Conservation (phyloP, 2,797 vertebrate genomes). For the Macropodus opercularis region DNA sequence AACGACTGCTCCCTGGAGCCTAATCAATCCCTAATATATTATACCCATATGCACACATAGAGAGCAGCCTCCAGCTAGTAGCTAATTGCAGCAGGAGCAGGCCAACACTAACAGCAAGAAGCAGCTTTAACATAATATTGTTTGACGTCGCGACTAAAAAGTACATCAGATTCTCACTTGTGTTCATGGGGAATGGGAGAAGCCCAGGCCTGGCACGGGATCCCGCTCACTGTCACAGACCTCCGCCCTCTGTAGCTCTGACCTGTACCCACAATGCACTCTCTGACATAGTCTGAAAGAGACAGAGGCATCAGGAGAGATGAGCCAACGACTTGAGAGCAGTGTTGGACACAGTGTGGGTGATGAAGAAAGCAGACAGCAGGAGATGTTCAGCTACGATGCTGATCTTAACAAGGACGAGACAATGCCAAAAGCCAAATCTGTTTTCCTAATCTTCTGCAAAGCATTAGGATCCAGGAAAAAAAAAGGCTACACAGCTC, state of each 20-base stretch:
- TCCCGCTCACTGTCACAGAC: constrained; percentile 90
- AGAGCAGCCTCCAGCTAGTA: constrained; percentile 53
- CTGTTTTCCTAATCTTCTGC: constrained; percentile 67
- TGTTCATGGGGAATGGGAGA: constrained; percentile 96
- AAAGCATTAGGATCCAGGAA: constrained; percentile 46
- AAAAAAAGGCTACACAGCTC: constrained; percentile 24
- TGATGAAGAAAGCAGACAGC: constrained; percentile 70
- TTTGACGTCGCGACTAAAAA: constrained; percentile 50
- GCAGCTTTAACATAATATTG: constrained; percentile 33
- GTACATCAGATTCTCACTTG: constrained; percentile 85
- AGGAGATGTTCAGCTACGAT: constrained; percentile 43
- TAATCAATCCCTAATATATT: constrained; percentile 75
- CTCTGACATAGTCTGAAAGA: constrained; percentile 88
- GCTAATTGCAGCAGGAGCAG: constrained; percentile 57
- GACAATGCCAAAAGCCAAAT: constrained; percentile 62
- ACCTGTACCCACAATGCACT: constrained; percentile 94
- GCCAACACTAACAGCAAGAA: constrained; percentile 48
- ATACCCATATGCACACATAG: constrained; percentile 46
- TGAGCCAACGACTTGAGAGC: constrained; percentile 42
- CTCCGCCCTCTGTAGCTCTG: constrained; percentile 91
- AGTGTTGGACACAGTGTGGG: constrained; percentile 26
- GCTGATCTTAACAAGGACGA: constrained; percentile 48
- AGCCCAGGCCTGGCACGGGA: constrained; percentile 93
- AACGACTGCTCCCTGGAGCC: constrained; percentile 68
- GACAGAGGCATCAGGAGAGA: constrained; percentile 17